Base-by-base conservation (phyloP, 2,888 invertebrate genomes). In the Oscheius sp. region DNA sequence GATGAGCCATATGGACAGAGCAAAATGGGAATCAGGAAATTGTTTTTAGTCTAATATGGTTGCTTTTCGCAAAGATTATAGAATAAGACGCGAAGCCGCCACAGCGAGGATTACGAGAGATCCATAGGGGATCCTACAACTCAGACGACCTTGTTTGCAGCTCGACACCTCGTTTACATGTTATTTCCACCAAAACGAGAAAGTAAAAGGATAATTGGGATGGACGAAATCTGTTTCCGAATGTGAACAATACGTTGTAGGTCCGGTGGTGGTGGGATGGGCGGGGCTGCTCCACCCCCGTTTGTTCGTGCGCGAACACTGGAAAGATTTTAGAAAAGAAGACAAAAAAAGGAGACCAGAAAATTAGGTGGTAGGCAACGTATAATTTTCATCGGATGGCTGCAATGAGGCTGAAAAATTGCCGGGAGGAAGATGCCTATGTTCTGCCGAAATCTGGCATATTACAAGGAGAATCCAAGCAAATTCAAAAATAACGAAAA, bases 271-370 rank as follows among this genome's bases (percentile, higher is more conserved):
- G 16, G 49, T 58, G 58, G 45, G 61, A 61, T 61, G 66, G 66
- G 66, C 66, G 66, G 66, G 27, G 66, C 66, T 49, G 52, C 66
- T 66, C 66, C 66, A 66, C 66, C 66, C 66, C 66, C 66, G 49
- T 49, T 66, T 66, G 52, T 66, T 52, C 43, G 61, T 61, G 61
- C 61, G 61, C 61, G 61, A 61, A 61, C 61, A 61, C 61, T 35
- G 61, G 23, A 18, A 41, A 23, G 45, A 43, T 58, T 43, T 55
- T 25, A 25, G 55, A 49, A 49, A 49, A 35, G 35, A 35, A 35
- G 35, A 35, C 35, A 35, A 35, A 49, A 45, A 49, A 49, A 3
- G 49, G 16, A 49, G 49, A 49, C 3, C n/a, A 18, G 49, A 49
- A 49, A 21, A 18, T 49, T 49, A 35, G 35, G 35, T 35, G 35